phyloP scores from a whole-genome alignment of 2,113 vertebrate genomes.

The Willisornis vidua region DNA sequence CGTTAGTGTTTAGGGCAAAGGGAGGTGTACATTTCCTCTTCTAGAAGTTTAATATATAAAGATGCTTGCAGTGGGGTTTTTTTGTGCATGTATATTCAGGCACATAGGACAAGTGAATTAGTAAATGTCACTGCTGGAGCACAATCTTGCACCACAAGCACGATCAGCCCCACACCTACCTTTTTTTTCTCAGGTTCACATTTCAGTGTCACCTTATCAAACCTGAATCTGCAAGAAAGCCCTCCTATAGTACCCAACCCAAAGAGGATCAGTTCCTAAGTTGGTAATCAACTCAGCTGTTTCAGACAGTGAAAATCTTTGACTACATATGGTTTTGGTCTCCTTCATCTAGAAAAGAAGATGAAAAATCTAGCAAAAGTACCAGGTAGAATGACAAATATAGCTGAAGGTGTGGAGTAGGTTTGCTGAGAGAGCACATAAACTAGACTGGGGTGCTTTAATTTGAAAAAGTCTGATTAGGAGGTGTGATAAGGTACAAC shows the following conservation, averaged over 20 bases:
- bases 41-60: neutral
- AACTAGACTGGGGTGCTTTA: neutral
- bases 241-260: neutral
- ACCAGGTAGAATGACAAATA: neutral
- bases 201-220: neutral
- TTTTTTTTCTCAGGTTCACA: neutral
- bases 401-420: neutral
- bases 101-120: neutral
- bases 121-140: neutral
- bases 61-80: fast-evolving
- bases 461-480: neutral
- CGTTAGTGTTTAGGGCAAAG: neutral
- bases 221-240: neutral
- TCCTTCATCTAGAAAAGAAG: neutral
- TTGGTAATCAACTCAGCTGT: neutral
- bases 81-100: neutral
- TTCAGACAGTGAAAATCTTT: neutral
- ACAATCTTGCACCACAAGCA: neutral
- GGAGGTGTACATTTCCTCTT: conserved; percentile 19
- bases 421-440: neutral
- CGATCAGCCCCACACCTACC: neutral
- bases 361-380: neutral
- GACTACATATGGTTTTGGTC: neutral
- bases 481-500: neutral
- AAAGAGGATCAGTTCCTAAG: neutral